Base-by-base conservation (phyloP, 2,797 vertebrate genomes). In the Rhyacichthys aspro region DNA sequence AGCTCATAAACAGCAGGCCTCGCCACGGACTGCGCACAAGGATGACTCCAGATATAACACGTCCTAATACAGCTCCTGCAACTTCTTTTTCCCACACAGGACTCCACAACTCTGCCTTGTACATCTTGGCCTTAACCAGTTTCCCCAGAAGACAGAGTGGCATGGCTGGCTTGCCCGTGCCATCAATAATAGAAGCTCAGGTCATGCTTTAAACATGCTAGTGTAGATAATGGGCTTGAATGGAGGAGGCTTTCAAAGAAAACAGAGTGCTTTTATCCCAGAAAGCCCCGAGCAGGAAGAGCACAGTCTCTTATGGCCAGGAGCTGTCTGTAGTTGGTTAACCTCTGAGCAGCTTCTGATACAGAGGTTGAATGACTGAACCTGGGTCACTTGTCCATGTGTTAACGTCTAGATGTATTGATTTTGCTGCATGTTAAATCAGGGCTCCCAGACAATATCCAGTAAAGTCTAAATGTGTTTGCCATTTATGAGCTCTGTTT, bases 171-270 rank as follows among this genome's bases (percentile, higher is more conserved):
- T 72, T 49, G 64, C 62, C 19, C 5, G 37, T 65, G 78, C 73
- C 72, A 87, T 89, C 79, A 88, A 88, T 88, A 88, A 89, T 89
- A 65, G 76, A 89, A 41, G 69, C 78, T 79, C 76, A 79, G 63
- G 71, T 68, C 9, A 1, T 67, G 48, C 67, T 82, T 85, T 76
- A 86, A n/a, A 84, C 72, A 56, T 75, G 78, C 76, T 72, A 62
- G 73, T 73, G 72, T 59, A 73, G 82, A 87, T 81, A 83, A 89
- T 70, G 68, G 82, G 41, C n/a, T 47, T 47, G 66, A 81, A 78
- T 70, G 66, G 39, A 77, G 58, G 67, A 76, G 55, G 71, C 74
- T 81, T 79, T 89, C 59, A 82, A 78, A 82, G 81, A 83, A 28
- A 6, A 75, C 65, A 53, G 55, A 70, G 69, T 74, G 84, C 88